Conservation (phyloP, 2,888 invertebrate species). For the Cerastis leucographa region DNA sequence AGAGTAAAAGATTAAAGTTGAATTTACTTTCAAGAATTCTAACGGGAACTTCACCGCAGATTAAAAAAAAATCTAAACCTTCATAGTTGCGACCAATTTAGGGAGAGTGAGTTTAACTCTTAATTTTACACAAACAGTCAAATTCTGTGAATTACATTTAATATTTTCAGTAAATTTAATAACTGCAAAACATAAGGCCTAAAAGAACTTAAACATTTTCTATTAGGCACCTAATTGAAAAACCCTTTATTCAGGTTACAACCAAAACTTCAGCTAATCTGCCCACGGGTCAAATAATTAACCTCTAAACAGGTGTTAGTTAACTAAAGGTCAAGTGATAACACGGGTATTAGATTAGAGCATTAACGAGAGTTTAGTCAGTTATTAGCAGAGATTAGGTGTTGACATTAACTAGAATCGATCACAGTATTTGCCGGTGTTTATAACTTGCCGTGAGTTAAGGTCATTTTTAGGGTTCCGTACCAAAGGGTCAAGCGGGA, state of each 20-base stretch:
- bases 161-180: neutral
- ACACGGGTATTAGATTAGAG: neutral
- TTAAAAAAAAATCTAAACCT: too few relatives aligned
- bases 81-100: too few relatives aligned
- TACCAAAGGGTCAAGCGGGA: too few relatives aligned
- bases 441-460: too few relatives aligned
- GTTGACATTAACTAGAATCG: neutral
- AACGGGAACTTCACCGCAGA: too few relatives aligned
- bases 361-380: neutral
- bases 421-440: neutral
- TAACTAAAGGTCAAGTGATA: conserved; percentile 5
- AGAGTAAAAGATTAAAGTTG: too few relatives aligned
- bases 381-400: neutral
- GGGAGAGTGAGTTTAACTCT: too few relatives aligned
- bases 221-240: neutral
- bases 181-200: neutral
- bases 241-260: conserved; percentile 13
- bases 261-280: neutral
- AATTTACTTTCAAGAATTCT: too few relatives aligned
- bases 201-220: neutral
- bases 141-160: neutral
- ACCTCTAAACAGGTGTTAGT: conserved; percentile 1
- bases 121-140: neutral
- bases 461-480: too few relatives aligned
- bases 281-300: neutral